Evolutionary conservation across 2,113 vertebrate species (phyloP), one percentile per base, ranked within the genome.

Genomic region (Andinoacara biseriatus): DNA sequence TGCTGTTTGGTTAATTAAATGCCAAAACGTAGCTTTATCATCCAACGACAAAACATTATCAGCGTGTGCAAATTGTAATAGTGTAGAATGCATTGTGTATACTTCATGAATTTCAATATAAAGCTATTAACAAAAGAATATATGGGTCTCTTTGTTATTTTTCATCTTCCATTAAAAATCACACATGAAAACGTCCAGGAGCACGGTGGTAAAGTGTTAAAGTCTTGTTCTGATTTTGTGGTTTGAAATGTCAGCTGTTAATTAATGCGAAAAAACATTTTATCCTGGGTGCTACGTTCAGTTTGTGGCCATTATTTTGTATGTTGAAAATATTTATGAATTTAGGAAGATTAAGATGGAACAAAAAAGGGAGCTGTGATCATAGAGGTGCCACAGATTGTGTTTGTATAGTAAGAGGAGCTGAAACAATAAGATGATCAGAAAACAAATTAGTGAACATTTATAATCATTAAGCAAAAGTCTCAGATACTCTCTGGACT

Each of bases 31-130:
- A 96, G 96, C 96, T 96, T 95, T 77, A 87, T 91, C 95, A 96
- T 97, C 94, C 93, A 94, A 94, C 81, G 74, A 88, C 80, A 85
- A 74, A 87, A 84, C 95, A 95, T 96, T 96, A 96, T 95, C 93
- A 89, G 80, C 89, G 95, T 95, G 97, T 98, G 97, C 95, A 97
- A 93, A 94, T 96, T 96, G 97, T 99, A 96, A 94, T 98, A 97
- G 96, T 95, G 92, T 98, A 97, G 97, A 90, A 94, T 95, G 95
- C 96, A 95, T 96, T 97, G 97, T 98, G 97, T 98, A 97, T 95
- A 97, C 96, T 95, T 97, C 95, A 97, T 95, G 95, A 95, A 96
- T 93, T 97, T 96, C 97, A 97, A 96, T 97, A 99, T 98, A 98
- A 98, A 96, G 88, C 83, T 93, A 90, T 93, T 80, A 86, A 94